Conservation (phyloP, 2,797 vertebrate genomes). For the Peromyscus melanophrys region DNA sequence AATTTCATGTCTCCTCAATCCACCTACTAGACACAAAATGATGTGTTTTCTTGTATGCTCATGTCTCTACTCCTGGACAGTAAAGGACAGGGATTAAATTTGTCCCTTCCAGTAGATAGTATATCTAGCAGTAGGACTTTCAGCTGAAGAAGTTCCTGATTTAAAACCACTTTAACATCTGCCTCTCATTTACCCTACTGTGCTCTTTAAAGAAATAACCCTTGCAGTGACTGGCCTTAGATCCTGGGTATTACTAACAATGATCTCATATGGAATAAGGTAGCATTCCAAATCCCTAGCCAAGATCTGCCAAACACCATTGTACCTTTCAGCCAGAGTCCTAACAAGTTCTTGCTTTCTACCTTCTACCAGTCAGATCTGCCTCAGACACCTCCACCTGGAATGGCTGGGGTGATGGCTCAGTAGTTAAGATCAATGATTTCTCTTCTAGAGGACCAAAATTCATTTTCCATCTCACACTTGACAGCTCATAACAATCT, state of each 20-base stretch:
- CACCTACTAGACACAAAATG: neutral
- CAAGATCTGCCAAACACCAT: neutral
- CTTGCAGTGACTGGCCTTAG: neutral
- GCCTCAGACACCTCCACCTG: neutral
- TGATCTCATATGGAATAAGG: neutral
- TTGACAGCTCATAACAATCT: neutral
- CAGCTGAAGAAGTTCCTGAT: neutral
- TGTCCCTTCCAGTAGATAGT: neutral
- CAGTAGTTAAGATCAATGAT: neutral
- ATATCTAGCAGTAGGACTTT: neutral
- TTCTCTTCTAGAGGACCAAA: no score
- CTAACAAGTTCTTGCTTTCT: no score
- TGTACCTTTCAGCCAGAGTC: neutral
- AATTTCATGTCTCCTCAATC: accelerated
- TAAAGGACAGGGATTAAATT: neutral
- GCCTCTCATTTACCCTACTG: neutral
- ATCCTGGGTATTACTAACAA: neutral
- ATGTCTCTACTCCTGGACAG: no score
- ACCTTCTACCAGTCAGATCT: neutral
- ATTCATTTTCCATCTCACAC: neutral
- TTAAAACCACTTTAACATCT: neutral
- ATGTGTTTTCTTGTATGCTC: neutral
- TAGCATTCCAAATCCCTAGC: neutral
- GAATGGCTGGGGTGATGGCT: no score
- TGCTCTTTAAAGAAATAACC: neutral